phyloP scores from a whole-genome alignment of 2,113 vertebrate genomes.

The Benitochromis conjunctus region DNA sequence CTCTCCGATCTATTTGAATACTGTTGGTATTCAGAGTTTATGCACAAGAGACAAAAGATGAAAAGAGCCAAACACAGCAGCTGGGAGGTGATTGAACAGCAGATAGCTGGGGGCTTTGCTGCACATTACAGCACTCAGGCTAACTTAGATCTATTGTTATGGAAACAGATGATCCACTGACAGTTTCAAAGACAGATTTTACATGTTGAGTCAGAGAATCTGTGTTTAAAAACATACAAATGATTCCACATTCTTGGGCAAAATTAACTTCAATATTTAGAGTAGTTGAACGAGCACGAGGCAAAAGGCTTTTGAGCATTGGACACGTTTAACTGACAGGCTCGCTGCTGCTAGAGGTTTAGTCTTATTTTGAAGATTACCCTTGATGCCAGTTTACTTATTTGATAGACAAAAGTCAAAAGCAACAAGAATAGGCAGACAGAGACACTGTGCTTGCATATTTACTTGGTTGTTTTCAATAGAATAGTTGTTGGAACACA shows the following conservation, averaged over 20 bases:
- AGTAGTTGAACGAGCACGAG: not conserved
- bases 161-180: not conserved
- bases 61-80: slow-evolving; percentile 29
- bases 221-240: not conserved
- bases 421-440: not conserved
- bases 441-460: not conserved
- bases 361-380: not conserved
- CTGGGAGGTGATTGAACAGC: slow-evolving; percentile 16
- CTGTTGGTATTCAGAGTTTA: slow-evolving; percentile 18
- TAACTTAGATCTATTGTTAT: slow-evolving; percentile 10
- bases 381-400: not conserved
- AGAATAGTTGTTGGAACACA: not conserved
- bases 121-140: not conserved
- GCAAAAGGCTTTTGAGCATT: not conserved
- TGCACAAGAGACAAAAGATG: slow-evolving; percentile 37
- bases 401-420: not conserved
- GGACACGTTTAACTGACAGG: not conserved
- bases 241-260: not conserved
- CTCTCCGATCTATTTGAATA: slow-evolving; percentile 15
- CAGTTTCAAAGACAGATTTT: not conserved
- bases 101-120: slow-evolving; percentile 22
- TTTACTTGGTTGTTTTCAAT: not conserved
- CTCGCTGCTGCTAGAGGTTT: not conserved
- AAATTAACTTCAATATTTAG: not conserved
- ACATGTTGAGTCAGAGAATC: not conserved